phyloP scores from a whole-genome alignment of 2,888 invertebrate genomes.

The Dolichopus griseipennis region DNA sequence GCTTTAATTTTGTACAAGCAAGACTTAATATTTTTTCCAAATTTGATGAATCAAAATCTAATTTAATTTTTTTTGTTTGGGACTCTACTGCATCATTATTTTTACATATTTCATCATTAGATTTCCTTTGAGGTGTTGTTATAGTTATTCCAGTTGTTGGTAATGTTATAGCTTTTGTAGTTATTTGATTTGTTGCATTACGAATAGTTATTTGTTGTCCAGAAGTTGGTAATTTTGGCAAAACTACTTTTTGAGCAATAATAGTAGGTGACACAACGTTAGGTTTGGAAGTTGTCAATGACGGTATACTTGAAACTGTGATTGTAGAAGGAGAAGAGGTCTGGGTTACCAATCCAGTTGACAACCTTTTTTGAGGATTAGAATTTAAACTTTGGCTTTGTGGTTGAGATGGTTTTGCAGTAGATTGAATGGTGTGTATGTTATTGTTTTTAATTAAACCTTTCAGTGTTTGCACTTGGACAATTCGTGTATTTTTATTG shows the following conservation, averaged over 20 bases:
- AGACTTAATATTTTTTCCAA: conserved; percentile 36
- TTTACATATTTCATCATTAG: conserved; percentile 15
- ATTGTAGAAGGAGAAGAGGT: not conserved
- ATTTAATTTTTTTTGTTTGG: conserved; percentile 31
- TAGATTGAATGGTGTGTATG: conserved; percentile 11
- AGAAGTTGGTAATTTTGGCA: not conserved
- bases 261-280: not conserved
- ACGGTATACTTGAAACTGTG: not conserved
- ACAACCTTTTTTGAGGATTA: conserved; percentile 29
- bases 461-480: conserved; percentile 19
- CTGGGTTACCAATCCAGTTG: conserved; percentile 29
- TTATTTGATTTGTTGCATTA: not conserved
- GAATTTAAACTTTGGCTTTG: conserved; percentile 15
- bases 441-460: conserved; percentile 20
- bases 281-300: not conserved
- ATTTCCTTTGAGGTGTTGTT: not conserved
- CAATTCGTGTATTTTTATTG: conserved; percentile 13
- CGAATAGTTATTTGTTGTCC: not conserved
- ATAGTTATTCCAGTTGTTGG: not conserved
- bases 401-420: conserved; percentile 16
- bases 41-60: conserved; percentile 35
- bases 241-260: not conserved
- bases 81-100: conserved; percentile 30
- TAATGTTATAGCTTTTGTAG: not conserved
- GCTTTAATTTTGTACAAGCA: conserved; percentile 36